phyloP scores from a whole-genome alignment of 2,113 vertebrate genomes.

The Fulmarus glacialis region DNA sequence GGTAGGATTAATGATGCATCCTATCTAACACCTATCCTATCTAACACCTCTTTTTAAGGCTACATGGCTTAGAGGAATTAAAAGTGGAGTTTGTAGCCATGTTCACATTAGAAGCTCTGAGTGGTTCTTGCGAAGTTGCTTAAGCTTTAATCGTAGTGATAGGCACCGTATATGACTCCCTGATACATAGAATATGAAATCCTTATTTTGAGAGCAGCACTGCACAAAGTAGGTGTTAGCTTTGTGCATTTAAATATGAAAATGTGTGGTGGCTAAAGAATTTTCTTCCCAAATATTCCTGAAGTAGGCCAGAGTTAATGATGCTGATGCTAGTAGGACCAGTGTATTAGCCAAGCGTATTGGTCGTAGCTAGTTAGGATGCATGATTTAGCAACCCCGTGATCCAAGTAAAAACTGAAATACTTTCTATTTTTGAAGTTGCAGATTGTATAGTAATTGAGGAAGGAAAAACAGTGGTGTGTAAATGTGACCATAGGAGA shows the following conservation, averaged over 20 bases:
- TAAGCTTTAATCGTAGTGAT: not conserved
- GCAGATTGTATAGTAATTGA: not conserved
- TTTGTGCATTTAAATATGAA: not conserved
- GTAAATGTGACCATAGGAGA: not conserved
- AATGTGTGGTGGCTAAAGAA: not conserved
- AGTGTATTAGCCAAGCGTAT: not conserved
- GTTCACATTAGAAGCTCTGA: not conserved
- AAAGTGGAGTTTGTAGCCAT: not conserved
- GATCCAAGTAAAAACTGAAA: not conserved
- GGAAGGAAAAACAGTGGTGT: not conserved
- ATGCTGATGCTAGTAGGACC: not conserved
- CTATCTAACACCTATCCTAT: not conserved
- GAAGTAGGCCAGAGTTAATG: not conserved
- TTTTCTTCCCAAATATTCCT: not conserved
- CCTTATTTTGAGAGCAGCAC: not conserved
- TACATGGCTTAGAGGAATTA: not conserved
- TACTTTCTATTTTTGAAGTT: not conserved
- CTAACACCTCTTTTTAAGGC: not conserved
- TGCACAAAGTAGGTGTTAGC: not conserved
- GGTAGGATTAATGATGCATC: conserved; percentile 12
- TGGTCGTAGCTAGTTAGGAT: not conserved
- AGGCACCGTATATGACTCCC: rapidly evolving
- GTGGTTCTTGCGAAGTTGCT: not conserved
- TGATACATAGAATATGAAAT: not conserved
- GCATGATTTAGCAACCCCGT: not conserved